Evolutionary conservation across 2,113 vertebrate genomes (phyloP).

Genomic region (Amia ocellicauda): DNA sequence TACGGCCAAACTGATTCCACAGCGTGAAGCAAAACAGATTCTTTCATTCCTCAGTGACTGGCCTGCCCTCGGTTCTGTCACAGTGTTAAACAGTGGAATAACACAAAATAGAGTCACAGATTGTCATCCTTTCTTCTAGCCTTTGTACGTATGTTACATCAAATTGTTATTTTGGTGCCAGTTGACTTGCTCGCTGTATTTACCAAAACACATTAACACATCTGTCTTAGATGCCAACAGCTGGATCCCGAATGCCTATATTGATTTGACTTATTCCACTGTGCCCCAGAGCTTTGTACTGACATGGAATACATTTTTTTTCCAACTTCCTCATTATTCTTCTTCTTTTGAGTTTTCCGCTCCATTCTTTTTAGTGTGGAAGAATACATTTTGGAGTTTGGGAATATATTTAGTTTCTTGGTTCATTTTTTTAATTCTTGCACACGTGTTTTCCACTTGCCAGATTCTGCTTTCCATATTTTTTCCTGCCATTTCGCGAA

Average conservation of each 20-base stretch:
- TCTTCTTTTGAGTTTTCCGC: background rate
- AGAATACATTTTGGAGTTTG: background rate
- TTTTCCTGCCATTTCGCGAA: background rate
- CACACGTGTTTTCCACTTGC: constrained; percentile 3
- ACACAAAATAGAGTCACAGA: background rate
- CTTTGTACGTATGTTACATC: background rate
- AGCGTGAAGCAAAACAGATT: background rate
- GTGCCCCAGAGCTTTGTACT: constrained; percentile 6
- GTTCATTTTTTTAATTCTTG: background rate
- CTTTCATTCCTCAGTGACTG: background rate
- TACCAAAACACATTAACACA: constrained; percentile 5
- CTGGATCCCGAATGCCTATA: background rate
- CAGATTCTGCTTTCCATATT: background rate
- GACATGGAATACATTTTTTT: constrained; percentile 2
- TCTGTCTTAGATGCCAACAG: background rate
- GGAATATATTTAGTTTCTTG: background rate
- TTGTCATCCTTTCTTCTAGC: background rate
- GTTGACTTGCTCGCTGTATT: background rate
- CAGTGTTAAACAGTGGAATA: background rate
- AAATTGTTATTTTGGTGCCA: no score
- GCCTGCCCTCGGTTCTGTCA: background rate
- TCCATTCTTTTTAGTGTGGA: background rate
- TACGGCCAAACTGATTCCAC: background rate
- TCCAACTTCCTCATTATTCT: background rate
- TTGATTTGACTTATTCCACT: constrained; percentile 5